Evolutionary conservation across 2,888 invertebrate genomes (phyloP).

Genomic region (Slavum lentiscoides): DNA sequence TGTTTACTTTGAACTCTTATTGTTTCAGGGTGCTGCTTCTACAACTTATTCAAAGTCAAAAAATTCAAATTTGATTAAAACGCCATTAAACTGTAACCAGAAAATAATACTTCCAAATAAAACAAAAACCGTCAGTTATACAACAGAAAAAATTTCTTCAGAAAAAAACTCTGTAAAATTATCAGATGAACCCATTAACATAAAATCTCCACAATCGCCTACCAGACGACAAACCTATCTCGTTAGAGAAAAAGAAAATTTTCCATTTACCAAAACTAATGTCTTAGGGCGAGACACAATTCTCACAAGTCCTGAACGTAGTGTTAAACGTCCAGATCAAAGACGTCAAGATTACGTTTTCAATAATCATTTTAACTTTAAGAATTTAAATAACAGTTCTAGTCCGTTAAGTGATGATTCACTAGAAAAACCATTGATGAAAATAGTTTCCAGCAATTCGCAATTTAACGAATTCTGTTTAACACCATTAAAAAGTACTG

Average conservation of each 20-base stretch:
- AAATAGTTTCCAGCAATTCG: neutral
- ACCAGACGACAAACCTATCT: conserved; percentile 53
- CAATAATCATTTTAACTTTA: conserved; percentile 40
- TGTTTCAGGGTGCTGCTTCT: conserved; percentile 8
- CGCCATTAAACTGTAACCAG: neutral
- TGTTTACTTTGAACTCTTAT: neutral
- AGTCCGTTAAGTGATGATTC: conserved; percentile 48
- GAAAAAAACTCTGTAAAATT: neutral
- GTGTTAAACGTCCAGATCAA: conserved; percentile 41
- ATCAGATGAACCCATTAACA: neutral
- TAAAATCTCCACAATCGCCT: neutral
- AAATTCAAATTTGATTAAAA: conserved; percentile 15
- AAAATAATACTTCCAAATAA: conserved; percentile 1
- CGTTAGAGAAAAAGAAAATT: conserved; percentile 54
- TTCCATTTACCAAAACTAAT: conserved; percentile 22
- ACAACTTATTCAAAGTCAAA: conserved; percentile 8
- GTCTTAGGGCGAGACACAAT: conserved; percentile 44
- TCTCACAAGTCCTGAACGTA: conserved; percentile 40
- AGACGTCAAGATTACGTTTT: conserved; percentile 32
- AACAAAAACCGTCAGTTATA: neutral
- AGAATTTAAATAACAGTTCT: conserved; percentile 28
- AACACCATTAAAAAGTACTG: conserved; percentile 48
- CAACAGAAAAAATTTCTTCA: neutral
- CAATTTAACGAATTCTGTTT: conserved; percentile 34
- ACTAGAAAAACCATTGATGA: conserved; percentile 20